These are phyloP conservation scores for Eupithecia subfuscata DNA, from an alignment of 2,888 invertebrate species.

Conservation along the genomic window DNA sequence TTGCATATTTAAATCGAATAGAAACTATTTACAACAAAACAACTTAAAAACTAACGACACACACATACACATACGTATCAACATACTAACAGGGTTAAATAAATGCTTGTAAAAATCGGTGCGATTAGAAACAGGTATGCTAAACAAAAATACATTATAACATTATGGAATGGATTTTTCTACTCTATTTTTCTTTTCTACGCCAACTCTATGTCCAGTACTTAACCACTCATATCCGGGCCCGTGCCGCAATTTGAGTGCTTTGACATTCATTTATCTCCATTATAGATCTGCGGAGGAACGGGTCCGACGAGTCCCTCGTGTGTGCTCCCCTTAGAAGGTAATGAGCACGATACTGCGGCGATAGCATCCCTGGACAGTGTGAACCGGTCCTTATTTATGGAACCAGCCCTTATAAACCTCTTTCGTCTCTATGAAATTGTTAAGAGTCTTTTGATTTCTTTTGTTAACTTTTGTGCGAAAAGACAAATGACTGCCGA, in stretches of 20 bases:
- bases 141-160: too few species aligned
- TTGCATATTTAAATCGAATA: too few species aligned
- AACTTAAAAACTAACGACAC: too few species aligned
- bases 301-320: constrained; percentile 60
- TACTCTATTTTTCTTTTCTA: neutral
- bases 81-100: too few species aligned
- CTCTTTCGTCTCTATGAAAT: neutral
- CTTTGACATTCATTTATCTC: constrained; percentile 82
- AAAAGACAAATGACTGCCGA: neutral
- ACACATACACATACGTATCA: too few species aligned
- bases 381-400: constrained; percentile 43
- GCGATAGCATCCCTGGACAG: constrained; percentile 40
- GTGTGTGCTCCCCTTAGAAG: constrained; percentile 56
- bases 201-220: constrained; percentile 18
- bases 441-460: neutral
- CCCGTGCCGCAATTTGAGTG: constrained; percentile 67
- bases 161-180: neutral
- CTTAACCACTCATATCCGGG: constrained; percentile 5
- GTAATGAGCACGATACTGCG: constrained; percentile 45
- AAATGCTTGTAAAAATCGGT: too few species aligned
- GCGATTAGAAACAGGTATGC: too few species aligned
- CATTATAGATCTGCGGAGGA: constrained; percentile 73
- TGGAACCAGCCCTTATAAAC: constrained; percentile 8
- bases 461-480: neutral
- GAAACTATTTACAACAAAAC: too few species aligned